Percentiles rank a stretch among this genome's conserved stretches.
Conservation (phyloP, 1,140 invertebrate species). For the Ceratitis capitata region DNA sequence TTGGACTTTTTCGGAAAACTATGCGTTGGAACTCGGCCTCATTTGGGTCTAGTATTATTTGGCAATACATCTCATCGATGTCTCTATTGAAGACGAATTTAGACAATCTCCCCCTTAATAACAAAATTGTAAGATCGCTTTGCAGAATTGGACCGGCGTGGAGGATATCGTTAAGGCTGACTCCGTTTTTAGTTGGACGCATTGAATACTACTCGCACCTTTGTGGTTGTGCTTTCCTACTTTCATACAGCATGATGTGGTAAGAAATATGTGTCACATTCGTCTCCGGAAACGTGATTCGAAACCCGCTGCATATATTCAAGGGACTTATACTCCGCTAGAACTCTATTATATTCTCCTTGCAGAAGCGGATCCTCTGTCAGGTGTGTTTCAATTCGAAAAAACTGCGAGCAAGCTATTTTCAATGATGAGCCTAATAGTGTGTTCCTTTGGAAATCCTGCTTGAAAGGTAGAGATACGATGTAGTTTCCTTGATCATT, state of each 20-base stretch:
- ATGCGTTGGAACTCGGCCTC: not conserved
- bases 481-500: not conserved
- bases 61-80: constrained; percentile 36
- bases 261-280: too few species aligned
- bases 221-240: too few species aligned
- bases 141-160: too few species aligned
- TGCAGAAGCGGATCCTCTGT: too few species aligned
- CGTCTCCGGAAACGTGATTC: too few species aligned
- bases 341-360: too few species aligned
- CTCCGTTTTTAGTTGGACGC: too few species aligned
- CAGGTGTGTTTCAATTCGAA: not conserved
- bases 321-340: not conserved
- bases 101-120: not conserved
- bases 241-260: too few species aligned
- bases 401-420: not conserved
- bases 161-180: too few species aligned
- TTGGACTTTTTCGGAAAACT: too few species aligned
- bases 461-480: not conserved
- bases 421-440: not conserved
- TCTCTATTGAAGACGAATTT: not conserved
- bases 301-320: too few species aligned
- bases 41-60: constrained; percentile 40
- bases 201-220: too few species aligned
- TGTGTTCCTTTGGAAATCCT: not conserved
- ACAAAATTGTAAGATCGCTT: not conserved